Base-by-base conservation (phyloP, 2,113 vertebrate genomes). In the Macquaria ambigua region DNA sequence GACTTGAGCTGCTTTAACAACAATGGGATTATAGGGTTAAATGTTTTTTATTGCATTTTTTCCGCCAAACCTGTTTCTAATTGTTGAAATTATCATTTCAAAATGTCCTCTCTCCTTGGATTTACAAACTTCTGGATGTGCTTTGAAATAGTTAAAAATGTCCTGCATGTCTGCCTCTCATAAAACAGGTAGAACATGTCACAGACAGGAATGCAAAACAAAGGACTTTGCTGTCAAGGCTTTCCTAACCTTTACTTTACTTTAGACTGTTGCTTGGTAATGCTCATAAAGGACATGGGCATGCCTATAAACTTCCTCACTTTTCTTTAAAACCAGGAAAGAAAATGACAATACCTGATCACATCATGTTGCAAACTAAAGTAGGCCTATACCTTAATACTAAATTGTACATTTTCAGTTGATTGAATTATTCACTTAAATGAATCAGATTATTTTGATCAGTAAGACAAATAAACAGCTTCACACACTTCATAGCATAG, bases 171-270 rank as follows among this genome's bases (percentile, higher is more conserved):
- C n/a, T 59, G 18, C 25, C 23, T 53, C 73, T 37, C 37, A 70
- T 85, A 50, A 53, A 87, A 84, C 89, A 78, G 39, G 83, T 81
- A 34, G 12, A 83, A 81, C 90, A 59, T 78, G 75, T 79, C 52
- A 14, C 31, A 74, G 46, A 70, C 50, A 83, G 75, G 85, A 91
- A 81, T 84, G 66, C 64, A 61, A 58, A 67, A 89, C 77, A 84
- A 81, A 79, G 39, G n/a, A 21, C 18, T 73, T 25, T 23, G 46
- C 59, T 74, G 75, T 79, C 63, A 59, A 67, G 76, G 37, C 12
- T 82, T 81, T 48, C 31, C 56, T 23, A 70, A 43, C 46, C 69
- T 66, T 68, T 14, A 20, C 59, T 67, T 71, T 31, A 52, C 46
- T 46, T 41, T 3, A 48, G 50, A 46, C 68, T 43, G 75, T 87